Percentiles rank a stretch among this genome's conserved stretches.
These are phyloP conservation scores for Palaemon carinicauda DNA, from an alignment of 1,140 invertebrate genomes.

Conservation along the genomic window DNA sequence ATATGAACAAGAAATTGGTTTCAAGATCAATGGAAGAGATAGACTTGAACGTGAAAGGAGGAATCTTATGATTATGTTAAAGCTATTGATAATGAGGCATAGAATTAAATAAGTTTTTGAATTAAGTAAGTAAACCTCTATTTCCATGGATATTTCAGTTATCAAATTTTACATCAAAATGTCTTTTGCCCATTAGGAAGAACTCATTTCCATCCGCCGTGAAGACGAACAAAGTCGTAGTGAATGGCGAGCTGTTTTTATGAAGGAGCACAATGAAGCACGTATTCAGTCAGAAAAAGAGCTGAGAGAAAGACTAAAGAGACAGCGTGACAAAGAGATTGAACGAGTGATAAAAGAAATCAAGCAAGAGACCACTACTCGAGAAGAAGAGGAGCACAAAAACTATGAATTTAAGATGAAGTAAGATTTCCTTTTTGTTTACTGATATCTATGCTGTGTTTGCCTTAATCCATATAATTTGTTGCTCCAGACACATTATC, in stretches of 20 bases:
- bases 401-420: slow-evolving; percentile 14
- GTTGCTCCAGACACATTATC: too few relatives aligned
- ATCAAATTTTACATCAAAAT: too few relatives aligned
- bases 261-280: slow-evolving; percentile 30
- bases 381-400: slow-evolving; percentile 11
- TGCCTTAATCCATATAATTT: too few relatives aligned
- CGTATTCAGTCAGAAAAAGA: slow-evolving; percentile 22
- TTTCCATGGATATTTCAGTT: too few relatives aligned
- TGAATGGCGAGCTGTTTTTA: slow-evolving; percentile 33
- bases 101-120: too few relatives aligned
- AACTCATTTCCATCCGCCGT: neutral
- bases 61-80: too few relatives aligned
- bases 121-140: too few relatives aligned
- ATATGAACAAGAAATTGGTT: too few relatives aligned
- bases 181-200: neutral
- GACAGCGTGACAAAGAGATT: slow-evolving; percentile 51
- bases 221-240: slow-evolving; percentile 13
- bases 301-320: slow-evolving; percentile 37
- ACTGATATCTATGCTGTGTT: too few relatives aligned
- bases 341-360: slow-evolving; percentile 38
- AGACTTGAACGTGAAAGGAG: too few relatives aligned
- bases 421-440: slow-evolving; percentile 11
- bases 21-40: too few relatives aligned
- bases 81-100: too few relatives aligned
- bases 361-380: slow-evolving; percentile 26